Percentiles rank a stretch among this genome's conserved stretches.
These are phyloP conservation scores for Siniperca scherzeri DNA, from an alignment of 2,797 vertebrate genomes.

Conservation along the genomic window DNA sequence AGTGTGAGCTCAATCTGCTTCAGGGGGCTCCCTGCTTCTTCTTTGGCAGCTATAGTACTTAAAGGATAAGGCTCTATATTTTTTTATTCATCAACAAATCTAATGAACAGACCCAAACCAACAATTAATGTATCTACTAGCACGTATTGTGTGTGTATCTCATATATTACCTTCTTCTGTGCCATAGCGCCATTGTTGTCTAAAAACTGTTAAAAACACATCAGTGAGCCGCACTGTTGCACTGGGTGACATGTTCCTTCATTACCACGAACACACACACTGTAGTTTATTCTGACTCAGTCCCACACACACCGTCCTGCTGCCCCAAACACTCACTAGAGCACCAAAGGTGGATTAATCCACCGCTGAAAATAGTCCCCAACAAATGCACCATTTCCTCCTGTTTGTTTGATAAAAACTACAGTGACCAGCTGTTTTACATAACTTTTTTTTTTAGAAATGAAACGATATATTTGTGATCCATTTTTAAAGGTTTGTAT, in stretches of 20 bases:
- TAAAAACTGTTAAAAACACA: no score
- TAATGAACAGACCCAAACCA: background rate
- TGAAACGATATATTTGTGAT: background rate
- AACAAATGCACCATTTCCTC: background rate
- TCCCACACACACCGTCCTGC: no score
- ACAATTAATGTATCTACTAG: background rate
- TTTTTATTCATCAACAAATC: background rate
- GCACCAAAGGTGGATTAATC: background rate
- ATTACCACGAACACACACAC: no score
- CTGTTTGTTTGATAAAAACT: background rate
- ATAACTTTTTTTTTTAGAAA: no score
- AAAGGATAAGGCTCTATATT: background rate
- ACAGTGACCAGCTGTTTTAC: no score
- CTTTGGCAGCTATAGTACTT: background rate
- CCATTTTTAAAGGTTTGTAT: background rate
- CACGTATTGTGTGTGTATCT: background rate
- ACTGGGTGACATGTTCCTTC: no score
- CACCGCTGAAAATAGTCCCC: background rate
- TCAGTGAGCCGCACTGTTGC: no score
- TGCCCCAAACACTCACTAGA: no score
- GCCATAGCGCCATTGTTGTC: no score
- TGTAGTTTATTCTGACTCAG: no score
- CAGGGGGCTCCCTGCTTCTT: no score
- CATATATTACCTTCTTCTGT: no score
- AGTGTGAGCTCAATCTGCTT: background rate